Evolutionary conservation across 2,888 invertebrate genomes (phyloP).

Genomic region (Arctia plantaginis): DNA sequence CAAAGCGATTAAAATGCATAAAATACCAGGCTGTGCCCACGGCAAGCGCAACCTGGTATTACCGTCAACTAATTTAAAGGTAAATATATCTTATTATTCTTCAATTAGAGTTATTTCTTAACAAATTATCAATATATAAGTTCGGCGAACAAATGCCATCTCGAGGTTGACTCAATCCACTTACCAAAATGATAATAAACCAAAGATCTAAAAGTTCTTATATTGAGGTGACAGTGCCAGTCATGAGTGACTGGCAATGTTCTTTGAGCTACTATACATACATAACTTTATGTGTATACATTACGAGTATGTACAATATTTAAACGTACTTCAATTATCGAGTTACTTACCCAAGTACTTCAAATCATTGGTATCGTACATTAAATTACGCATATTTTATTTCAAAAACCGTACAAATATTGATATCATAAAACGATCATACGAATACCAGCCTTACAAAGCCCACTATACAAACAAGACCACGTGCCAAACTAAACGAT

Average conservation of each 20-base stretch:
- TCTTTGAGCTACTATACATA: constrained; percentile 7
- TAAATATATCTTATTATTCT: not conserved
- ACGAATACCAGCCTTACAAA: constrained; percentile 40
- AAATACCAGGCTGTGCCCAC: not conserved
- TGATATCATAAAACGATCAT: constrained; percentile 24
- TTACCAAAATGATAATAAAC: not conserved
- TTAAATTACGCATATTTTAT: constrained; percentile 8
- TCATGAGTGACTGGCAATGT: not conserved
- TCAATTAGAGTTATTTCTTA: not conserved
- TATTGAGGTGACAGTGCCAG: not conserved
- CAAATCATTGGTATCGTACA: not conserved
- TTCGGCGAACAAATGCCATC: not conserved
- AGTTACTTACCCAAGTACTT: constrained; percentile 3
- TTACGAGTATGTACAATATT: constrained; percentile 2
- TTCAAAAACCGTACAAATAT: constrained; percentile 23
- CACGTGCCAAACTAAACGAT: constrained; percentile 34
- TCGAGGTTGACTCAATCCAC: not conserved
- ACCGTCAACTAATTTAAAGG: not conserved
- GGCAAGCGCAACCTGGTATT: not conserved
- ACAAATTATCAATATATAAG: not conserved
- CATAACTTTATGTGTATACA: not conserved
- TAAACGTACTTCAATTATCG: constrained; percentile 16
- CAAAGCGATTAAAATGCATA: not conserved
- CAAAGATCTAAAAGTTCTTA: not conserved
- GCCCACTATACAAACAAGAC: constrained; percentile 27